These are phyloP conservation scores for Eurystomus glaucurus DNA, from an alignment of 2,797 vertebrate species.

Conservation along the genomic window DNA sequence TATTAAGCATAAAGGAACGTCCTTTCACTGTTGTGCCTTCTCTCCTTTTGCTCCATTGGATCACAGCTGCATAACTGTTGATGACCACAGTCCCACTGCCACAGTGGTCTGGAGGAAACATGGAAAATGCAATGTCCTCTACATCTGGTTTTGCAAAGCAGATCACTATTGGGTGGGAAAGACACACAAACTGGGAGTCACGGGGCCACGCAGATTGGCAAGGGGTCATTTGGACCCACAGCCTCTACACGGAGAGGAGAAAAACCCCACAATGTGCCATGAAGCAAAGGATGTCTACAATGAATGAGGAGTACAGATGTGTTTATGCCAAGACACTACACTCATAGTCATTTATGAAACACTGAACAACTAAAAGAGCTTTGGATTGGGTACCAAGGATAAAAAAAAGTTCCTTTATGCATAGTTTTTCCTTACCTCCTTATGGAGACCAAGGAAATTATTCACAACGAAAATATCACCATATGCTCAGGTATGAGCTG, in stretches of 20 bases:
- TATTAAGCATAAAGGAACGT: not conserved
- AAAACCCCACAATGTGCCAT: rapidly evolving
- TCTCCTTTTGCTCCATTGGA: not conserved
- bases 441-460: not conserved
- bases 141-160: not conserved
- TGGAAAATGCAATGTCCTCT: not conserved
- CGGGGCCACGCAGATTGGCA: not conserved
- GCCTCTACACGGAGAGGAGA: not conserved
- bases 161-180: not conserved
- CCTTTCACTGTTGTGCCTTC: not conserved
- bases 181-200: not conserved
- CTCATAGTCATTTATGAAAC: not conserved
- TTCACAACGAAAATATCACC: not conserved
- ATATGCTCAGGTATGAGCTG: not conserved
- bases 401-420: not conserved
- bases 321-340: not conserved
- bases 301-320: rapidly evolving
- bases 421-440: not conserved
- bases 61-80: not conserved
- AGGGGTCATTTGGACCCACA: not conserved
- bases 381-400: not conserved
- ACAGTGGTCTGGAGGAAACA: not conserved
- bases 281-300: not conserved
- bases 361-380: not conserved
- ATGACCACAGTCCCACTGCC: not conserved